Percentiles rank a stretch among this genome's conserved stretches.
Conservation (phyloP, 1,140 invertebrate genomes). For the Delia radicum region DNA sequence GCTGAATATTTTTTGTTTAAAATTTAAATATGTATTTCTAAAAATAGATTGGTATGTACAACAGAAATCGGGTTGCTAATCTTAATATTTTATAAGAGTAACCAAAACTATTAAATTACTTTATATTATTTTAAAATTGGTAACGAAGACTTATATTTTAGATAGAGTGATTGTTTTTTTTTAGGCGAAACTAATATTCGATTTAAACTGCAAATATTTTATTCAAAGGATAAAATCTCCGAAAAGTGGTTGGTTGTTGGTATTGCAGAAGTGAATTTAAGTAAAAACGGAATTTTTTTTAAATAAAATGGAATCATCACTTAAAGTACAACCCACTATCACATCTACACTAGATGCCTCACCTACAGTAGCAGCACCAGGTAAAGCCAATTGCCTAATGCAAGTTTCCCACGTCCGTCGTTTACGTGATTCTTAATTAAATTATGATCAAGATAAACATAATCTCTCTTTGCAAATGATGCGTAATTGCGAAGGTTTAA, state of each 20-base stretch:
- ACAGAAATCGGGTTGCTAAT: too few relatives aligned
- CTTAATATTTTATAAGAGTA: too few relatives aligned
- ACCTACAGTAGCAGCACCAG: slow-evolving; percentile 38
- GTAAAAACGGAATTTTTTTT: slow-evolving; percentile 3
- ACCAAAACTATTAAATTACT: too few relatives aligned
- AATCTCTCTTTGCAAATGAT: slow-evolving; percentile 69
- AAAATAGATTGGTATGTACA: too few relatives aligned
- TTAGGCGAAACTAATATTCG: too few relatives aligned
- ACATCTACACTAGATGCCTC: slow-evolving; percentile 42
- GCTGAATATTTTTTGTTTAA: too few relatives aligned
- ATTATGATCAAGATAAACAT: slow-evolving; percentile 45
- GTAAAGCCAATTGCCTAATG: slow-evolving; percentile 43
- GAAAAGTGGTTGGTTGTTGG: slow-evolving; percentile 14
- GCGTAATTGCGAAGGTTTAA: slow-evolving; percentile 81
- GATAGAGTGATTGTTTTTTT: too few relatives aligned
- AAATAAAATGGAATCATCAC: slow-evolving; percentile 34
- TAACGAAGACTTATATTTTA: too few relatives aligned
- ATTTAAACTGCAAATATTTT: too few relatives aligned
- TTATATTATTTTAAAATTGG: too few relatives aligned
- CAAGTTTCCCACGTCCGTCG: slow-evolving; percentile 46
- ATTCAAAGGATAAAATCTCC: too few relatives aligned
- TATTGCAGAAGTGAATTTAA: neutral
- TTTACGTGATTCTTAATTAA: slow-evolving; percentile 44
- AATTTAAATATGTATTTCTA: too few relatives aligned
- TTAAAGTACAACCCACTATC: slow-evolving; percentile 47